A percentile compares a stretch with the other conserved stretches of the same genome.
These are phyloP conservation scores for Dolichallabes microphthalmus DNA, from an alignment of 2,113 vertebrate species.

Conservation along the genomic window DNA sequence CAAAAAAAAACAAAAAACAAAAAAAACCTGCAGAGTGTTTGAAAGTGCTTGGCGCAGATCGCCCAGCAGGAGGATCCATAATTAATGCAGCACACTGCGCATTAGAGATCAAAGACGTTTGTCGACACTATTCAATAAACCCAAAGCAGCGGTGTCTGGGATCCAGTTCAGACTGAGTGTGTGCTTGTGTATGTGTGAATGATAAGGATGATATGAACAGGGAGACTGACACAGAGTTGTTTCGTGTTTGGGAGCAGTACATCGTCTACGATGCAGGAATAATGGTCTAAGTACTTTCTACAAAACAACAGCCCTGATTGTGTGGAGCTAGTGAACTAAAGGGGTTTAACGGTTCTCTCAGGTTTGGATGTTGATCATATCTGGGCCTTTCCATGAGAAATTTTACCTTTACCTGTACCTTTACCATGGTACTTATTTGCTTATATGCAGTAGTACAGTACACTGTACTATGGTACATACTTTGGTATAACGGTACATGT, in stretches of 20 bases:
- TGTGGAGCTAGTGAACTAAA: not conserved
- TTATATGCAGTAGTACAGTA: no score
- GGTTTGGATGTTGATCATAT: not conserved
- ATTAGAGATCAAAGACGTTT: conserved; percentile 70
- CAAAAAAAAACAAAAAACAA: conserved; percentile 51
- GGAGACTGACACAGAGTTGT: conserved; percentile 3
- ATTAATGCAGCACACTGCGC: conserved; percentile 71
- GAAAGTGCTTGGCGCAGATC: conserved; percentile 64
- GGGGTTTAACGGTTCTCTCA: not conserved
- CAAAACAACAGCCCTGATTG: not conserved
- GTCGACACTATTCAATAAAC: conserved; percentile 57
- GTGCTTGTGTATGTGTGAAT: conserved; percentile 34
- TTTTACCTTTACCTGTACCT: no score
- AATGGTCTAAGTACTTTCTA: not conserved
- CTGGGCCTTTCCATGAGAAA: not conserved
- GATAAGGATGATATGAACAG: conserved; percentile 15
- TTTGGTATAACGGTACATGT: no score
- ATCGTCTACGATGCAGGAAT: not conserved
- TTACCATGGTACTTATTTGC: no score
- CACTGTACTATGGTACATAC: no score
- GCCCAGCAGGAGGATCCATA: conserved; percentile 66
- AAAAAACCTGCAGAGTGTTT: conserved; percentile 54
- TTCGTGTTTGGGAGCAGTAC: not conserved
- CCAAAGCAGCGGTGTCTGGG: conserved; percentile 61
- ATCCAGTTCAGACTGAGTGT: conserved; percentile 52